These are phyloP conservation scores for Argentina silus DNA, from an alignment of 2,797 vertebrate species.

Conservation along the genomic window DNA sequence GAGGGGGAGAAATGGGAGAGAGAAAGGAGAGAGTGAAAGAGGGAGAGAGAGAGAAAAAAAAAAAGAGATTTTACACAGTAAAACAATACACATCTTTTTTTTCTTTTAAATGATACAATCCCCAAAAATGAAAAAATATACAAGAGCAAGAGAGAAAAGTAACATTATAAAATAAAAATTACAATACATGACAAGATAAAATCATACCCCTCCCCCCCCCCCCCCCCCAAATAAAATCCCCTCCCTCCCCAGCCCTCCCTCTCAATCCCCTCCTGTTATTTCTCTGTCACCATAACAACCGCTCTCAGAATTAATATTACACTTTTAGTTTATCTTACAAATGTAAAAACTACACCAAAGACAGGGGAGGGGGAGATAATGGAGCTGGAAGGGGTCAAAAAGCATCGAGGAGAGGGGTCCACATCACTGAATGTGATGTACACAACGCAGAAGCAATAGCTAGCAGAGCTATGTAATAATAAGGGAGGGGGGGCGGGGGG, in stretches of 20 bases:
- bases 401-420: constrained; percentile 50
- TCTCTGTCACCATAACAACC: constrained; percentile 59
- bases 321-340: constrained; percentile 77
- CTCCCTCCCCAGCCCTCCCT: constrained; percentile 37
- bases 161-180: constrained; percentile 80
- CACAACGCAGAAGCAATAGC: constrained; percentile 61
- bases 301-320: constrained; percentile 69
- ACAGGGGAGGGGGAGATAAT: constrained; percentile 30
- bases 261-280: constrained; percentile 51
- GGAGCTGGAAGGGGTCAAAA: constrained; percentile 39
- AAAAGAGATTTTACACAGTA: constrained; percentile 74
- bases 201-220: constrained; percentile 36
- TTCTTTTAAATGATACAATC: constrained; percentile 70
- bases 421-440: constrained; percentile 59
- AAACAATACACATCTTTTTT: constrained; percentile 72
- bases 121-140: constrained; percentile 60
- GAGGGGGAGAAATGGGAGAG: constrained; percentile 52
- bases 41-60: constrained; percentile 59
- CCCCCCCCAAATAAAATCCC: constrained; percentile 56
- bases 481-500: constrained; percentile 61
- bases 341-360: constrained; percentile 65
- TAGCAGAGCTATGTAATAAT: constrained; percentile 63
- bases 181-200: constrained; percentile 68
- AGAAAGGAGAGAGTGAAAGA: constrained; percentile 23
- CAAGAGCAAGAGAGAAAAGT: constrained; percentile 64